phyloP scores from a whole-genome alignment of 2,797 vertebrate genomes.

The Ceyx erithaca region DNA sequence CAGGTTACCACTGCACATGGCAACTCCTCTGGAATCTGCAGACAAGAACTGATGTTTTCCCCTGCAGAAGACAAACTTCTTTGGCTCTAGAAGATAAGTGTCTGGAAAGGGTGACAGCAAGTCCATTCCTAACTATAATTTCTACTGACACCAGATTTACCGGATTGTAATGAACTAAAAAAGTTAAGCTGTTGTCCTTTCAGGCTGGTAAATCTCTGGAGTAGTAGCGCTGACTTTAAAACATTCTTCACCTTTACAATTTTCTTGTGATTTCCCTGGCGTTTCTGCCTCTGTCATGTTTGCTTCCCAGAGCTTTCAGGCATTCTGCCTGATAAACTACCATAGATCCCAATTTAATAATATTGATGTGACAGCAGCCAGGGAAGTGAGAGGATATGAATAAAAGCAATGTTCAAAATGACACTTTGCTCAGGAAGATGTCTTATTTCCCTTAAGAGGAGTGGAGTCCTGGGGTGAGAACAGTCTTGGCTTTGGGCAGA shows the following conservation, averaged over 20 bases:
- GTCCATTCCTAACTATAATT: conserved; percentile 10
- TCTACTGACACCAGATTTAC: conserved; percentile 39
- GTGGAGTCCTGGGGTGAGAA: not conserved
- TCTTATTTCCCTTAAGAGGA: not conserved
- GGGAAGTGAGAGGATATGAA: conserved; percentile 6
- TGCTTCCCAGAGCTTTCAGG: conserved; percentile 35
- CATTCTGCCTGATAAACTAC: conserved; percentile 53
- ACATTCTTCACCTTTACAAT: conserved; percentile 52
- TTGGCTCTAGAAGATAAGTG: not conserved
- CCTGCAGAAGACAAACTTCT: not conserved
- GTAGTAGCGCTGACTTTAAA: conserved; percentile 37
- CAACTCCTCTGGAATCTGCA: not conserved
- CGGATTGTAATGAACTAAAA: conserved; percentile 44
- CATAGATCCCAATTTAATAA: not conserved
- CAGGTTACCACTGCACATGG: not conserved
- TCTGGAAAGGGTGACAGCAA: not conserved
- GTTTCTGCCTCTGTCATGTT: conserved; percentile 49
- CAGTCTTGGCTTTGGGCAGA: not conserved
- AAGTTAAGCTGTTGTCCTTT: conserved; percentile 25
- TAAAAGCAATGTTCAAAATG: conserved; percentile 12
- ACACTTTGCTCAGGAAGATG: not conserved
- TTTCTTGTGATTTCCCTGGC: conserved; percentile 49
- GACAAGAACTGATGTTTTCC: not conserved
- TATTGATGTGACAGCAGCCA: conserved; percentile 6
- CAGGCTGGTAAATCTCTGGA: conserved; percentile 28